Conservation (phyloP, 2,888 invertebrate species). For the Drosophila kokeensis region DNA sequence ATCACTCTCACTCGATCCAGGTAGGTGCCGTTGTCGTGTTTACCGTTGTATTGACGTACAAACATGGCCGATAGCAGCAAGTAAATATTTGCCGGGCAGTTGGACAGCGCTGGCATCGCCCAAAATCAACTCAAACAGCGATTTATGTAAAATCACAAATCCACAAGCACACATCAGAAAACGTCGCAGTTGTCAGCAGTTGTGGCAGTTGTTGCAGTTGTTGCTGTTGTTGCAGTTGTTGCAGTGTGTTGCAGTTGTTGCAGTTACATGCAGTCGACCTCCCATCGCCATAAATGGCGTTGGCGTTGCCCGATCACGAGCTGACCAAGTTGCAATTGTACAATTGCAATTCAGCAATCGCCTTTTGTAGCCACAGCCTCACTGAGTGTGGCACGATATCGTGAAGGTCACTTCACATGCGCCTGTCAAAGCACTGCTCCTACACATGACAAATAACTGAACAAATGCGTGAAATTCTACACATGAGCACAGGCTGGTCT, state of each 20-base stretch:
- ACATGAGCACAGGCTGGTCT: slow-evolving; percentile 9
- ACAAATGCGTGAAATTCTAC: slow-evolving; percentile 79
- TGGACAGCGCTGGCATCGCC: slow-evolving; percentile 33
- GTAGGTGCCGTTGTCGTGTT: slow-evolving; percentile 68
- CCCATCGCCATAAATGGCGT: slow-evolving; percentile 67
- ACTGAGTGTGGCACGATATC: slow-evolving; percentile 63
- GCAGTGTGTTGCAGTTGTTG: slow-evolving; percentile 6
- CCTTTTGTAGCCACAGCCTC: slow-evolving; percentile 43
- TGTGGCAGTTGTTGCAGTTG: slow-evolving; percentile 2
- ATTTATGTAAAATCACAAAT: slow-evolving; percentile 52
- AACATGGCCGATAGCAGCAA: slow-evolving; percentile 52
- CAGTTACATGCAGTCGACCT: slow-evolving; percentile 60
- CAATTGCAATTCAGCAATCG: slow-evolving; percentile 39
- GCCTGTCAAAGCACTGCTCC: slow-evolving; percentile 64
- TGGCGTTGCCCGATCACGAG: slow-evolving; percentile 75
- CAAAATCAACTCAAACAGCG: slow-evolving; percentile 52
- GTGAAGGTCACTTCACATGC: slow-evolving; percentile 70
- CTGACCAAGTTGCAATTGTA: slow-evolving; percentile 49
- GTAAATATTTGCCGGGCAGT: slow-evolving; percentile 67
- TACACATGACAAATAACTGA: slow-evolving; percentile 72
- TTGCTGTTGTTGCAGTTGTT: slow-evolving; percentile 16
- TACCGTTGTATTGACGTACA: slow-evolving; percentile 65
- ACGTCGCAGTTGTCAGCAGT: slow-evolving; percentile 1
- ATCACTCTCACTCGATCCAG: slow-evolving; percentile 85
- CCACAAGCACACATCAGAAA: slow-evolving; percentile 32